Base-by-base conservation (phyloP, 2,113 vertebrate genomes). In the Megaceryle torquata region DNA sequence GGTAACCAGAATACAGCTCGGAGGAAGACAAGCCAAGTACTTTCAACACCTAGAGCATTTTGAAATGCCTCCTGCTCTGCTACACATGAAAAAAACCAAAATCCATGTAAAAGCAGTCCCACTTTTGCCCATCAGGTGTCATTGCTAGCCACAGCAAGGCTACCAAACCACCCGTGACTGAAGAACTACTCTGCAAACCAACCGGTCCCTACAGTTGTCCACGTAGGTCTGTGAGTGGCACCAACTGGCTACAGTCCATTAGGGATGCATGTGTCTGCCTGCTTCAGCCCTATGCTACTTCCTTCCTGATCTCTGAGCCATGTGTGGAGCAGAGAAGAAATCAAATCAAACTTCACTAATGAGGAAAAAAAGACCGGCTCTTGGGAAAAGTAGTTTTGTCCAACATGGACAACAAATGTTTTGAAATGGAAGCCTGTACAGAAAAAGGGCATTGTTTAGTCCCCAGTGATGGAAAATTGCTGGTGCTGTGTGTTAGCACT, bases 211-310 rank as follows among this genome's bases (percentile, higher is more conserved):
- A 24, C 43, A 59, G 22, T 16, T 5, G 6, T 28, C 41, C 43
- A 31, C 0, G 0, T 15, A 56, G 13, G 8, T 43, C 10, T 16
- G 44, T 16, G 44, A 81, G 61, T 0, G 2, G 51, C 18, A 75
- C 18, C 50, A 53, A 2, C 9, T 43, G 39, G 46, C 65, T 76
- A 13, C 26, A 65, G 54, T 8, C 31, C 39, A 15, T 35, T 82
- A 29, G 29, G 4, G 15, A 33, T 68, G 35, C 28, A 33, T 9
- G 17, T 20, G 65, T 5, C 35, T 51, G 35, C 53, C 50, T 86
- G 2, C 46, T 90, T 25, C 41, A 88, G 86, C 59, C 44, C 67
- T 51, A 4, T 2, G 16, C 37, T 31, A 29, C 76, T 82, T 86
- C 63, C 44, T 57, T 74, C 63, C 25, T 88, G 44, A 83, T 39